Evolutionary conservation across 2,888 invertebrate genomes (phyloP), one percentile per base, ranked within the genome.

Genomic region (Drosophila bunnanda): DNA sequence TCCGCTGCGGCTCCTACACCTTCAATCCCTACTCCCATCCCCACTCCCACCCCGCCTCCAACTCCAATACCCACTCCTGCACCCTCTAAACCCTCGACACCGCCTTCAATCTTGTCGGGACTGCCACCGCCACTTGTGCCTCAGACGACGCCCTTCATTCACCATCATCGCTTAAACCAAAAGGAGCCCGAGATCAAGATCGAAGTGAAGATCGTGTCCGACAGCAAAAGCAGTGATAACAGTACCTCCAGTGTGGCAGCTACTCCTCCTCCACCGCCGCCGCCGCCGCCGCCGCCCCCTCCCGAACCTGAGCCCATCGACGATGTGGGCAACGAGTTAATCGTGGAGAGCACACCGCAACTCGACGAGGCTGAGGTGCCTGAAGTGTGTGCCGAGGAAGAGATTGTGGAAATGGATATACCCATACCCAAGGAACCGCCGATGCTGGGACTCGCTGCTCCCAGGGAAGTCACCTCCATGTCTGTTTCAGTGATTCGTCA

Each of bases 101-200:
- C 56, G 30, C 34, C 59, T 5, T 3, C 71, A 54, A 52, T 77
- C 76, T 67, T 82, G 50, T 65, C 78, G 39, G 77, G 77, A 58
- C 59, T 78, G 68, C 88, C 88, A 58, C 80, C 88, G 75, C 91
- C 92, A 61, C 64, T 84, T 76, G 91, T 91, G 85, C 91, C 91
- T 88, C 88, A 87, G 46, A 80, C 85, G 30, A 81, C 85, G 34
- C 82, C 85, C 32, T 92, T 91, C 73, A 90, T 89, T 28, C 46
- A 46, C 38, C 90, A 91, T 38, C 90, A 91, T 72, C 91, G 91
- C 65, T 77, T 92, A 46, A 91, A 91, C 89, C 92, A 91, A 90
- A 91, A 91, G 68, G 90, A 92, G 79, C 91, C 91, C 59, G 92
- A 91, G 87, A 91, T 91, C 76, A 92, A 92, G 90, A 91, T 91